Conservation (phyloP, 2,797 vertebrate genomes). For the Australoheros facetus region DNA sequence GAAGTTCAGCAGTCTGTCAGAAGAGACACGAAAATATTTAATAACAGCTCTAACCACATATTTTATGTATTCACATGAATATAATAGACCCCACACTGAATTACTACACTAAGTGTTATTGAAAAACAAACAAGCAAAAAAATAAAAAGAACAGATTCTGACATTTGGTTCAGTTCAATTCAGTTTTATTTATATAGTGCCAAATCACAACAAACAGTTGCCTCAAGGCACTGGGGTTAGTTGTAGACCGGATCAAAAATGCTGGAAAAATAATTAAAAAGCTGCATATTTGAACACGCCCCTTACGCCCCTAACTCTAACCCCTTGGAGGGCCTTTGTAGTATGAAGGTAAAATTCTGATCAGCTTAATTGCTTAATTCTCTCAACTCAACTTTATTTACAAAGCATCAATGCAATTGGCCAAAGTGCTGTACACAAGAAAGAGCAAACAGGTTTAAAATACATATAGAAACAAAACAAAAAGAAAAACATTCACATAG, state of each 20-base stretch:
- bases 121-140: not conserved
- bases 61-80: not conserved
- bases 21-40: not conserved
- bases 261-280: not conserved
- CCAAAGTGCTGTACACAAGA: too few species aligned
- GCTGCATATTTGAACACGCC: accelerated
- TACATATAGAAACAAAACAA: too few species aligned
- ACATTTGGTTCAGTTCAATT: too few species aligned
- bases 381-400: too few species aligned
- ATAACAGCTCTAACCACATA: accelerated
- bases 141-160: not conserved
- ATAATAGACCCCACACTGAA: not conserved
- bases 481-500: too few species aligned
- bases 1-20: conserved; percentile 59
- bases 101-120: not conserved
- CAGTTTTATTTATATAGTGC: too few species aligned
- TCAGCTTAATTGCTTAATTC: not conserved
- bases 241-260: not conserved
- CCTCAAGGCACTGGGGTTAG: not conserved
- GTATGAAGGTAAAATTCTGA: not conserved
- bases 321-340: not conserved
- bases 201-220: too few species aligned
- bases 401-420: too few species aligned
- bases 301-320: not conserved
- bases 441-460: too few species aligned